Evolutionary conservation across 2,113 vertebrate genomes (phyloP).

Genomic region (Steatornis caripensis): DNA sequence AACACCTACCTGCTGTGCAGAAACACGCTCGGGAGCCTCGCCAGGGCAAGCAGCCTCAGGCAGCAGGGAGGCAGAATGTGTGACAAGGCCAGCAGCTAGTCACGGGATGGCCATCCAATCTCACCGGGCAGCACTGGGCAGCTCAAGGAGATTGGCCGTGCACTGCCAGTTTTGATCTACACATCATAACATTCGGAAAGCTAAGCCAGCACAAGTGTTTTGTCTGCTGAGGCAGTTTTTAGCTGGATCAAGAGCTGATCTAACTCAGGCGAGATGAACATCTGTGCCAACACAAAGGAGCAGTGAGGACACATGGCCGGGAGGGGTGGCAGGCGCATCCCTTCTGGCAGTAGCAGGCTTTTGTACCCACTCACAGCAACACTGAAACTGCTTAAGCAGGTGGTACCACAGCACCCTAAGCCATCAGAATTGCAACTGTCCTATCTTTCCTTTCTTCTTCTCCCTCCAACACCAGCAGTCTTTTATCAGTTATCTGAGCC

Average conservation of each 20-base stretch:
- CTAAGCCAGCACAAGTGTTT: background rate
- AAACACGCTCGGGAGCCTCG: no score
- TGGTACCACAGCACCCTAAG: background rate
- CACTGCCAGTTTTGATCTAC: background rate
- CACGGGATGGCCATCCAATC: rapidly evolving
- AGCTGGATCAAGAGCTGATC: background rate
- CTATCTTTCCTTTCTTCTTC: background rate
- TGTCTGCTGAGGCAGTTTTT: background rate
- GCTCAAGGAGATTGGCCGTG: rapidly evolving
- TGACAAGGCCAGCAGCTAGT: background rate
- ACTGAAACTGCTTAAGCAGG: background rate
- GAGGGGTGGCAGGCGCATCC: background rate
- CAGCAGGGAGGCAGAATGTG: rapidly evolving
- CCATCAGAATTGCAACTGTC: rapidly evolving
- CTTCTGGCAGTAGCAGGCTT: background rate
- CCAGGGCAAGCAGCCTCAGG: rapidly evolving
- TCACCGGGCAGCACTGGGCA: background rate
- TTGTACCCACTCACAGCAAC: background rate
- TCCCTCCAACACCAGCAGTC: background rate
- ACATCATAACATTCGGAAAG: background rate
- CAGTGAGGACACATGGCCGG: rapidly evolving
- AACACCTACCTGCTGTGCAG: rapidly evolving
- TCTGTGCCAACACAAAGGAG: background rate
- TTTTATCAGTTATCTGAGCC: background rate
- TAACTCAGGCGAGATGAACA: background rate